A percentile compares a stretch with the other conserved stretches of the same genome.
Conservation (phyloP, 2,113 vertebrate species). For the Poicephalus gulielmi region DNA sequence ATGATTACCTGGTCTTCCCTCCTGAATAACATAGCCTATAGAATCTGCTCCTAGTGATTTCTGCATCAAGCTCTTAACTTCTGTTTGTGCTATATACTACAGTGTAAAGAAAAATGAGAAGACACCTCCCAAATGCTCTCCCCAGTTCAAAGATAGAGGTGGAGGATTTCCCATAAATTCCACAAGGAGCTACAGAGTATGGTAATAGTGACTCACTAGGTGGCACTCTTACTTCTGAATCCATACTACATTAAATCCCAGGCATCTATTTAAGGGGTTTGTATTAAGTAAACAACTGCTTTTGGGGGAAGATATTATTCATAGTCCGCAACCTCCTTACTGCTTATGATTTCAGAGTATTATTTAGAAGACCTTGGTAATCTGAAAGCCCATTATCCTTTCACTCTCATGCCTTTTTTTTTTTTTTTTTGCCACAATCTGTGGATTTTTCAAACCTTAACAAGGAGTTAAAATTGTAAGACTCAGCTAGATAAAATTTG, state of each 20-base stretch:
- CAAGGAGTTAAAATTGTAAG: neutral
- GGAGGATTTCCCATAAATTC: neutral
- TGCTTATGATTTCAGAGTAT: neutral
- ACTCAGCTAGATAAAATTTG: neutral
- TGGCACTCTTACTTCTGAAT: slow-evolving; percentile 63
- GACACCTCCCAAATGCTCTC: neutral
- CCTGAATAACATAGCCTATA: neutral
- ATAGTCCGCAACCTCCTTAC: neutral
- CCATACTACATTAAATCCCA: neutral
- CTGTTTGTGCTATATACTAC: neutral
- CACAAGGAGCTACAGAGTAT: neutral
- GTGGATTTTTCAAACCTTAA: neutral
- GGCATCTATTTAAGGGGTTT: neutral
- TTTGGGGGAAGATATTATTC: neutral
- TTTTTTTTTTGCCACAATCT: neutral
- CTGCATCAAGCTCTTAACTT: neutral
- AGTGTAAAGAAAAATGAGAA: neutral
- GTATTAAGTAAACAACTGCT: neutral
- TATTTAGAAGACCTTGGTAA: neutral
- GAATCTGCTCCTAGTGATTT: neutral
- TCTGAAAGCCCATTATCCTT: neutral
- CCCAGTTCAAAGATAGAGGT: neutral
- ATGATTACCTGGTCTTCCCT: neutral
- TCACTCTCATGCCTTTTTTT: neutral
- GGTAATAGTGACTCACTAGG: slow-evolving; percentile 36